phyloP scores from a whole-genome alignment of 2,888 invertebrate genomes.

The Acleris literana region DNA sequence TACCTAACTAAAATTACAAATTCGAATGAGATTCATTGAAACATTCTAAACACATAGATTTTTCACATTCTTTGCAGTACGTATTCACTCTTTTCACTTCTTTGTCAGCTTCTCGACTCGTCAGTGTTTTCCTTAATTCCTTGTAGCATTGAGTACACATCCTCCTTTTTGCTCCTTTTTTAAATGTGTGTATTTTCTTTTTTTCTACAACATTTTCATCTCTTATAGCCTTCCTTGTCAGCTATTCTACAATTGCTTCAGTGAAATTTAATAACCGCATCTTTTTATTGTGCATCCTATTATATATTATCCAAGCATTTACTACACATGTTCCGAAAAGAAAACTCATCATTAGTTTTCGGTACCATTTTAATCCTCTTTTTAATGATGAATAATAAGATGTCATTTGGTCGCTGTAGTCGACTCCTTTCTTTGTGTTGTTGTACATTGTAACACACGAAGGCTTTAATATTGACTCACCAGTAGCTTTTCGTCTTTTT shows the following conservation, averaged over 20 bases:
- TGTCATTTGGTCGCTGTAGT: constrained; percentile 16
- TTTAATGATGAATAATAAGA: constrained; percentile 9
- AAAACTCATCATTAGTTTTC: constrained; percentile 4
- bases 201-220: constrained; percentile 44
- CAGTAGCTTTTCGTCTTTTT: background rate
- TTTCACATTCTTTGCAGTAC: constrained; percentile 19
- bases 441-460: constrained; percentile 7
- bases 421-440: constrained; percentile 8
- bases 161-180: constrained; percentile 22
- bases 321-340: background rate
- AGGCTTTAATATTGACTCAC: constrained; percentile 7
- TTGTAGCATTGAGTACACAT: constrained; percentile 29
- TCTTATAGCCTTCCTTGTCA: constrained; percentile 38
- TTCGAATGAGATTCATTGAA: constrained; percentile 28
- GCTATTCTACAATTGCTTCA: background rate
- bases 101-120: constrained; percentile 22
- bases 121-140: constrained; percentile 22
- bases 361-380: constrained; percentile 7
- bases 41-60: constrained; percentile 19
- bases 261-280: background rate
- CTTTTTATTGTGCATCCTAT: background rate
- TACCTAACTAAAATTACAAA: background rate
- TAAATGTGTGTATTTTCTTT: constrained; percentile 42
- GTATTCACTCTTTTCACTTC: constrained; percentile 20
- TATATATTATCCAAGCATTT: background rate